Evolutionary conservation across 2,113 vertebrate species (phyloP).

Genomic region (Tupaia tana): DNA sequence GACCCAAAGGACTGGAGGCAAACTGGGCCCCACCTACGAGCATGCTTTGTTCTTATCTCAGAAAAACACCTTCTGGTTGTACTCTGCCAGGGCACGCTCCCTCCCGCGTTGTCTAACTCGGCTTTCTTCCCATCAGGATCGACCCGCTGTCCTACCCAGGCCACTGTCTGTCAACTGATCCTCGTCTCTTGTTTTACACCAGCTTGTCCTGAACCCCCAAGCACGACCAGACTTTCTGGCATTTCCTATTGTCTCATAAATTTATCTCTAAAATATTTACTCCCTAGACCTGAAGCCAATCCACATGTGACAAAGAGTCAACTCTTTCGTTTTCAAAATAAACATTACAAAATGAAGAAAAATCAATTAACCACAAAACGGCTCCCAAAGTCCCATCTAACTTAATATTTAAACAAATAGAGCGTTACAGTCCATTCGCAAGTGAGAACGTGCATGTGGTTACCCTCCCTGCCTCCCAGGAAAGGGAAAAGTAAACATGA

Average conservation of each 20-base stretch:
- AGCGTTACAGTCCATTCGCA: neutral
- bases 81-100: neutral
- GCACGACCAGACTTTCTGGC: neutral
- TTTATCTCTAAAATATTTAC: neutral
- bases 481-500: neutral
- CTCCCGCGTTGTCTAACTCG: neutral
- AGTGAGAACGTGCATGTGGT: fast-evolving
- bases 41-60: neutral
- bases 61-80: neutral
- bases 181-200: neutral
- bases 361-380: neutral
- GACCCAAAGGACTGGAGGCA: neutral
- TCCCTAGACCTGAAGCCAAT: neutral
- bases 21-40: neutral
- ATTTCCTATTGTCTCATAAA: neutral
- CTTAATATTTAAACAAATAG: neutral
- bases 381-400: neutral
- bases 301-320: neutral
- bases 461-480: neutral
- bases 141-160: neutral
- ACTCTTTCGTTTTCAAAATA: neutral
- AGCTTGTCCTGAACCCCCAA: neutral
- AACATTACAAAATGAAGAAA: neutral
- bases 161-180: neutral
- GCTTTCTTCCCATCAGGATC: neutral